Conservation (phyloP, 1,140 invertebrate genomes). For the Lutraria rhynchaena region DNA sequence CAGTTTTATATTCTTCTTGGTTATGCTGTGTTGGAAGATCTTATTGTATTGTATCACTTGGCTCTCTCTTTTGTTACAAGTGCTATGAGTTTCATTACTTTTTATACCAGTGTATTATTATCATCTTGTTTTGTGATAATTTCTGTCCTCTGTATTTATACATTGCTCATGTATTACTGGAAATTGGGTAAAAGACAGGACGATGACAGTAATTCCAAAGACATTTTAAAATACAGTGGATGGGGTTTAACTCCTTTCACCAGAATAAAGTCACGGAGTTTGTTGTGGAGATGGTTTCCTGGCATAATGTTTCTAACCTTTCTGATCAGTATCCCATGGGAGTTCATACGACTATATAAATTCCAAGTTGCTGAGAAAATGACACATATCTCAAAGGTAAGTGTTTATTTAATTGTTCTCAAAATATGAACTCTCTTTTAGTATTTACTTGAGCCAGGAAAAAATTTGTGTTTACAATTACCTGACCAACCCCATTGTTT, state of each 20-base stretch:
- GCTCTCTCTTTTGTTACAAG: too few relatives aligned
- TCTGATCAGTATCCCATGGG: constrained; percentile 70
- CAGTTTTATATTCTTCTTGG: constrained; percentile 5
- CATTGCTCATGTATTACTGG: not conserved
- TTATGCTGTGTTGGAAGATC: not conserved
- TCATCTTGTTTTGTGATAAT: not conserved
- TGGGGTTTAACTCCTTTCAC: not conserved
- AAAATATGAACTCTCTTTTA: too few relatives aligned
- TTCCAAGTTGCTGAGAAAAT: constrained; percentile 64
- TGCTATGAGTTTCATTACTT: not conserved
- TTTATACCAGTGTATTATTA: not conserved
- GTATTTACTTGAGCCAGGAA: too few relatives aligned
- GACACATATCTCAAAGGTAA: constrained; percentile 60
- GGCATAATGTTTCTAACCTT: constrained; percentile 25
- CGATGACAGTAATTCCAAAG: not conserved
- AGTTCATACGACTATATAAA: constrained; percentile 72
- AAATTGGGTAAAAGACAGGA: not conserved
- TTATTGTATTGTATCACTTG: not conserved
- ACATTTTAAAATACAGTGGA: not conserved
- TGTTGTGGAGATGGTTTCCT: constrained; percentile 3
- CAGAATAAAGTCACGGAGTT: not conserved
- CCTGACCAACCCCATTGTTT: too few relatives aligned
- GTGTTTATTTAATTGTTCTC: constrained; percentile 9
- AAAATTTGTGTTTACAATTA: too few relatives aligned
- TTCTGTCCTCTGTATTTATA: not conserved